A percentile compares a stretch with the other conserved stretches of the same genome.
Conservation (phyloP, 2,888 invertebrate species). For the Scrobipalpa costella region DNA sequence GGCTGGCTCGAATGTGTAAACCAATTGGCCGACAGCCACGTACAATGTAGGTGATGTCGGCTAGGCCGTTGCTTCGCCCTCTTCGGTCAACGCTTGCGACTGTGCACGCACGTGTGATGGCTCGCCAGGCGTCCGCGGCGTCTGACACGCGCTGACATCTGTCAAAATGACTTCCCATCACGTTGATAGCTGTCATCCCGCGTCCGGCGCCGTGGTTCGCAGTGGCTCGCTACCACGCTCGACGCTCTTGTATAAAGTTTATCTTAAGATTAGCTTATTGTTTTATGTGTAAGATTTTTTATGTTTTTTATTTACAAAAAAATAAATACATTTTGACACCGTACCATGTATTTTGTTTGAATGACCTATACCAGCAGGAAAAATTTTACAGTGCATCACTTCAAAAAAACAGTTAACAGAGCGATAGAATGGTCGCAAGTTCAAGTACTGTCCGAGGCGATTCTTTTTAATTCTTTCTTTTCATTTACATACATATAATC, state of each 20-base stretch:
- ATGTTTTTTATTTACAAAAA: slow-evolving; percentile 72
- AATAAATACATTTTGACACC: slow-evolving; percentile 82
- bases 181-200: slow-evolving; percentile 28
- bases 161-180: slow-evolving; percentile 37
- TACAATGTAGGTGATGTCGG: slow-evolving; percentile 77
- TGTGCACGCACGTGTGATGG: slow-evolving; percentile 75
- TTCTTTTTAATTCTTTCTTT: too few relatives aligned
- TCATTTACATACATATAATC: too few relatives aligned
- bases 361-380: slow-evolving; percentile 8
- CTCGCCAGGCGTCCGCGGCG: slow-evolving; percentile 63
- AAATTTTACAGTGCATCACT: too few relatives aligned
- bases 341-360: slow-evolving; percentile 48
- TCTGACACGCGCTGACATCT: slow-evolving; percentile 32
- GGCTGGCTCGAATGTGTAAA: slow-evolving; percentile 63
- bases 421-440: too few relatives aligned
- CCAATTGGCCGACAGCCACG: slow-evolving; percentile 63
- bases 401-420: too few relatives aligned
- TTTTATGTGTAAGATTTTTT: slow-evolving; percentile 63
- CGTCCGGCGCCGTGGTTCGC: slow-evolving; percentile 40
- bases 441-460: too few relatives aligned
- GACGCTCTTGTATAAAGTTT: slow-evolving; percentile 78
- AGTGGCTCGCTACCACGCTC: slow-evolving; percentile 71
- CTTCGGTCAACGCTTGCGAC: slow-evolving; percentile 74
- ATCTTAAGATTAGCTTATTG: slow-evolving; percentile 73
- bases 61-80: slow-evolving; percentile 49